Evolutionary conservation across 2,797 vertebrate genomes (phyloP).

Genomic region (Psittacula derbiana): DNA sequence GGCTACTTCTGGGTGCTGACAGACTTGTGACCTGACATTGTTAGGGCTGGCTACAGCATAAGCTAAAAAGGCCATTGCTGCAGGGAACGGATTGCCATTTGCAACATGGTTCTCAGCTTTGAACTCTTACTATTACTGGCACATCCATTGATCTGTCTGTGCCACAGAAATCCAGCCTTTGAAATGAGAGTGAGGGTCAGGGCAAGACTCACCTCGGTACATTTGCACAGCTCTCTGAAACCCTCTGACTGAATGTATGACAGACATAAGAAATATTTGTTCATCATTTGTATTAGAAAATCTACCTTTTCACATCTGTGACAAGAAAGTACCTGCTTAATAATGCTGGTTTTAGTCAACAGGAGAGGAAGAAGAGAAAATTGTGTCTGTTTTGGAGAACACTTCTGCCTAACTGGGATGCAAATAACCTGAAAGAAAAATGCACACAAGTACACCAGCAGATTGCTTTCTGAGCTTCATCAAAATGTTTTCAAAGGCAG

Average conservation of each 20-base stretch:
- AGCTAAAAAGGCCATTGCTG: background rate
- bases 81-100: background rate
- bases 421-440: background rate
- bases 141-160: background rate
- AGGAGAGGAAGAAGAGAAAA: background rate
- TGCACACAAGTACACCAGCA: background rate
- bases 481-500: background rate
- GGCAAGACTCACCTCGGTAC: background rate
- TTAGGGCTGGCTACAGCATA: background rate
- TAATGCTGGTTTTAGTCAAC: background rate
- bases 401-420: background rate
- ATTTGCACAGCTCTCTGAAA: background rate
- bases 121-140: background rate
- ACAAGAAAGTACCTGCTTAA: background rate
- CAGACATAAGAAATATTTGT: background rate
- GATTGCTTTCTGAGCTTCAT: background rate
- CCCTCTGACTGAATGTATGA: background rate
- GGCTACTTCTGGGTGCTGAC: background rate
- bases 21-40: background rate
- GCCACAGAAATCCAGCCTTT: background rate
- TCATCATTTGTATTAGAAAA: background rate
- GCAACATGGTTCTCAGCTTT: background rate
- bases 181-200: background rate
- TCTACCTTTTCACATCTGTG: background rate
- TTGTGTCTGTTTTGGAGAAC: background rate